Evolutionary conservation across 2,888 invertebrate genomes (phyloP).

Genomic region (Polyommatus icarus): DNA sequence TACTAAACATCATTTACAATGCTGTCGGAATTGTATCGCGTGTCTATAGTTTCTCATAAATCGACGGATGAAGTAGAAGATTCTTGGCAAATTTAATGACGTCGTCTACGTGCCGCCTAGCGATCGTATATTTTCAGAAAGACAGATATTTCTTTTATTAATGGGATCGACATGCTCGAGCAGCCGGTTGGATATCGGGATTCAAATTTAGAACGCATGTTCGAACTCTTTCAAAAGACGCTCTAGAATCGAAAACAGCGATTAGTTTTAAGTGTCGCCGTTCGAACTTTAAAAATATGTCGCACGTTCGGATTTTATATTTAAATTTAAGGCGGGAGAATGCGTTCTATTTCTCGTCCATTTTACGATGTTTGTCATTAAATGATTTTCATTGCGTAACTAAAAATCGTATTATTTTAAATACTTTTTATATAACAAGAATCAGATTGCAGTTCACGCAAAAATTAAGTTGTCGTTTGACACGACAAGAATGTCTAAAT

Average conservation of each 20-base stretch:
- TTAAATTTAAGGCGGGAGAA: conserved; percentile 72
- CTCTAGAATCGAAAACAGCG: conserved; percentile 78
- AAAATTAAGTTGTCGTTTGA: background rate
- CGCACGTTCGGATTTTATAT: conserved; percentile 72
- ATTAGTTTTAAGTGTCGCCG: conserved; percentile 77
- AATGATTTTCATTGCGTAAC: conserved; percentile 68
- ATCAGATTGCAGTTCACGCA: background rate
- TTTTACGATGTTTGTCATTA: conserved; percentile 76
- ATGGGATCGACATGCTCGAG: conserved; percentile 61
- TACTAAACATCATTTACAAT: background rate
- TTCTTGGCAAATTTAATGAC: conserved; percentile 31
- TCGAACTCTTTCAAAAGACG: conserved; percentile 75
- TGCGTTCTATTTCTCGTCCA: conserved; percentile 73
- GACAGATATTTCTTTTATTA: conserved; percentile 49
- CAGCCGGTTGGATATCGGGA: conserved; percentile 75
- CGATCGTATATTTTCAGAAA: conserved; percentile 32
- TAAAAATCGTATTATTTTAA: conserved; percentile 56
- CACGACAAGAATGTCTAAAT: background rate
- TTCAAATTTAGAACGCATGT: conserved; percentile 73
- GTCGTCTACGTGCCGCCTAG: conserved; percentile 25
- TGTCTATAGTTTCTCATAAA: conserved; percentile 22
- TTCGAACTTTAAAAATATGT: conserved; percentile 80
- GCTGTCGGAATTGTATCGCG: conserved; percentile 15
- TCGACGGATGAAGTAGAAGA: conserved; percentile 29
- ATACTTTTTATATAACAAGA: background rate